Evolutionary conservation across 1,140 invertebrate genomes (phyloP).

Genomic region (Heliconius melpomene): DNA sequence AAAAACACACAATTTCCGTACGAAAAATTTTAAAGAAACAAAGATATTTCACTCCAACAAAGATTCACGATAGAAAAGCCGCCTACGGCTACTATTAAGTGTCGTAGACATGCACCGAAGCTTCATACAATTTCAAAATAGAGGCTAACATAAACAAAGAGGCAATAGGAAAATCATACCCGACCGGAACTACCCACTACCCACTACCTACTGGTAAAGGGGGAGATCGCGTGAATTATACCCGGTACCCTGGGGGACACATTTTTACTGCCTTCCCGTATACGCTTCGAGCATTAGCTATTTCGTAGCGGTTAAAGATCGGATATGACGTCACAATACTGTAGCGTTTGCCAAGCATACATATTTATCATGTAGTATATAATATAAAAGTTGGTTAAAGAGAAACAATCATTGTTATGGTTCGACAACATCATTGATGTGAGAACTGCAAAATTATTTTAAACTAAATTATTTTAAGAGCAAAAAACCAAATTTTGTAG

Average conservation of each 20-base stretch:
- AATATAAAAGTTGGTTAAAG: not conserved
- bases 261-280: constrained; percentile 39
- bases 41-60: constrained; percentile 4
- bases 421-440: too few relatives aligned
- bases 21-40: not conserved
- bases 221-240: constrained; percentile 40
- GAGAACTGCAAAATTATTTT: too few relatives aligned
- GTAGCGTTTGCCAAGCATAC: not conserved
- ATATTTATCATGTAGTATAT: not conserved
- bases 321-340: not conserved
- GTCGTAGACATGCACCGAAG: constrained; percentile 15
- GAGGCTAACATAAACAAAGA: constrained; percentile 24
- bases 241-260: constrained; percentile 31
- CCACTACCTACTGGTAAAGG: constrained; percentile 25
- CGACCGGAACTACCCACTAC: constrained; percentile 28
- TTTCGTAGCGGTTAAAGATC: constrained; percentile 28
- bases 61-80: not conserved
- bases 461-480: too few relatives aligned
- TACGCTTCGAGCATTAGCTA: constrained; percentile 30
- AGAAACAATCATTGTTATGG: too few relatives aligned
- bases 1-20: too few relatives aligned
- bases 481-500: not conserved
- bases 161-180: constrained; percentile 31
- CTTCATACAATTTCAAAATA: constrained; percentile 37
- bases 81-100: constrained; percentile 6